These are phyloP conservation scores for Trichopoda pennipes DNA, from an alignment of 2,888 invertebrate species.

Conservation along the genomic window DNA sequence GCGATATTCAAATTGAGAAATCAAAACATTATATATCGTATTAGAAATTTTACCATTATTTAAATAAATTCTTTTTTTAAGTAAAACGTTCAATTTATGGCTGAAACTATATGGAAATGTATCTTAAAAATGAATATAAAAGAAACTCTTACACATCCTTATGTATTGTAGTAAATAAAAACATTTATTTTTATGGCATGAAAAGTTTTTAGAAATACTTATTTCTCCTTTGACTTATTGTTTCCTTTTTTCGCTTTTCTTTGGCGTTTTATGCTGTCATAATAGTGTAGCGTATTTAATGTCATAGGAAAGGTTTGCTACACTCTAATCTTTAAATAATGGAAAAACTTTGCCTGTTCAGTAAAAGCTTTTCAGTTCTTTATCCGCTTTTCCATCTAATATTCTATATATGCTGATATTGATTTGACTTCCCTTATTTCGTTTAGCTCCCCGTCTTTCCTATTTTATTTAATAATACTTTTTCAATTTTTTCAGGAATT, in stretches of 20 bases:
- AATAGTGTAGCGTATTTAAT: constrained; percentile 76
- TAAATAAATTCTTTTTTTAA: not conserved
- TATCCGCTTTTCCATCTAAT: constrained; percentile 36
- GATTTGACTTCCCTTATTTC: constrained; percentile 17
- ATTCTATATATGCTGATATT: constrained; percentile 12
- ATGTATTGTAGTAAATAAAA: constrained; percentile 21
- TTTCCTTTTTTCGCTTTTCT: constrained; percentile 14
- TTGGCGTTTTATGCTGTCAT: constrained; percentile 72
- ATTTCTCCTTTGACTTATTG: constrained; percentile 67
- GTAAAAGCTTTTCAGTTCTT: constrained; percentile 73
- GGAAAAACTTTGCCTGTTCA: constrained; percentile 79
- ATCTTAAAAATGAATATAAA: constrained; percentile 7
- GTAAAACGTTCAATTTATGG: not conserved
- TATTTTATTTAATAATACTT: constrained; percentile 29
- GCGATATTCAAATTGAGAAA: no score
- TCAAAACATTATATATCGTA: no score
- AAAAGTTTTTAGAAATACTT: constrained; percentile 67
- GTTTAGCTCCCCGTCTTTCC: not conserved
- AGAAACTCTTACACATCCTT: not conserved
- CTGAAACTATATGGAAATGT: not conserved
- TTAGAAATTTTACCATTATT: no score
- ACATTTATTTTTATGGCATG: not conserved
- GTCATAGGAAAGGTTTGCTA: constrained; percentile 75
- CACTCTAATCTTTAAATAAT: constrained; percentile 79
- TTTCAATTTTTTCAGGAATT: constrained; percentile 31